phyloP scores from a whole-genome alignment of 1,140 invertebrate species.

The Zaprionus camerounensis region DNA sequence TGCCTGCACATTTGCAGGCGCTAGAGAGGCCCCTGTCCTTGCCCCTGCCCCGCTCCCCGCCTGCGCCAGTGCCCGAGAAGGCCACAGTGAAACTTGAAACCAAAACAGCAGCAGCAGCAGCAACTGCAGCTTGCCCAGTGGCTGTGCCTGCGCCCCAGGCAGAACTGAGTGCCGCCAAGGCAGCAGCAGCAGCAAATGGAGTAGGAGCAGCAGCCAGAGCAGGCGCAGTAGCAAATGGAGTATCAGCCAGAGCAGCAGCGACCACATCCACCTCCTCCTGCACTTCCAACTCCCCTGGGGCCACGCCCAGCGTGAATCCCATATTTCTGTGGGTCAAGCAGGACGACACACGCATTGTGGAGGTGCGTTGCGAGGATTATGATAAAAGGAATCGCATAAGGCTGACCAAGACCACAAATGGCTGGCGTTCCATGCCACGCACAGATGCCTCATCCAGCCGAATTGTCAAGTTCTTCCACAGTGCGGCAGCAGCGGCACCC shows the following conservation, averaged over 20 bases:
- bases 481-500: constrained; percentile 54
- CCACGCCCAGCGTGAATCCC: constrained; percentile 88
- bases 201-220: not conserved
- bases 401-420: constrained; percentile 90
- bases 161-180: constrained; percentile 3
- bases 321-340: constrained; percentile 93
- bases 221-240: not conserved
- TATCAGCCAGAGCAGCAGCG: not conserved
- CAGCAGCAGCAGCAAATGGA: not conserved
- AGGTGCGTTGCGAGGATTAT: constrained; percentile 93
- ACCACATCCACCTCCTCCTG: not conserved
- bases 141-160: not conserved
- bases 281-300: not conserved
- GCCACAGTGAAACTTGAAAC: constrained; percentile 75
- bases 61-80: not conserved
- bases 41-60: not conserved
- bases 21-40: not conserved
- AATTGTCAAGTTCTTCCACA: constrained; percentile 78
- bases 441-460: constrained; percentile 86
- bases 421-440: constrained; percentile 92
- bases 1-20: not conserved
- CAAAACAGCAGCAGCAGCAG: constrained; percentile 57
- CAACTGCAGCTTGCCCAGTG: not conserved
- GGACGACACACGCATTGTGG: constrained; percentile 90
- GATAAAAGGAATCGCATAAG: constrained; percentile 92